Evolutionary conservation across 2,113 vertebrate species (phyloP).

Genomic region (Hemiscyllium ocellatum): DNA sequence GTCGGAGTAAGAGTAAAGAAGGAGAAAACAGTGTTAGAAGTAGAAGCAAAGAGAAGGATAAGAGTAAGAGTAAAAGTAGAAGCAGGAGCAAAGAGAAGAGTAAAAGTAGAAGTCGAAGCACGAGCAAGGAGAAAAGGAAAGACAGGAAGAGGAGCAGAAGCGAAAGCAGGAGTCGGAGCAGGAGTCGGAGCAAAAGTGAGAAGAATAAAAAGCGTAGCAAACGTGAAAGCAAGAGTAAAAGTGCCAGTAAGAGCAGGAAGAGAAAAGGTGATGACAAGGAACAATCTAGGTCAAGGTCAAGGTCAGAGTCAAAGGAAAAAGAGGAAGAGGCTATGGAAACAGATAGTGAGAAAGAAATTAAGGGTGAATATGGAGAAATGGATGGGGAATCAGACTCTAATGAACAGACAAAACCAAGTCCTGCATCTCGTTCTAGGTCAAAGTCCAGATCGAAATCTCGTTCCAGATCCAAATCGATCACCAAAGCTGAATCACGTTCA

Average conservation of each 20-base stretch:
- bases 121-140: conserved; percentile 42
- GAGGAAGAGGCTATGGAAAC: conserved; percentile 53
- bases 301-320: conserved; percentile 45
- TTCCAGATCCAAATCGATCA: conserved; percentile 60
- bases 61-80: conserved; percentile 53
- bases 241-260: conserved; percentile 53
- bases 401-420: conserved; percentile 26
- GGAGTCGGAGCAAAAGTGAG: conserved; percentile 47
- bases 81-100: conserved; percentile 56
- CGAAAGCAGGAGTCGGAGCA: conserved; percentile 52
- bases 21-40: conserved; percentile 65
- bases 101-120: conserved; percentile 57
- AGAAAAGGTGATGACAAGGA: conserved; percentile 63
- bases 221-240: conserved; percentile 62
- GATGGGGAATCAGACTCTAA: conserved; percentile 17
- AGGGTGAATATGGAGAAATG: conserved; percentile 46
- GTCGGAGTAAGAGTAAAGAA: conserved; percentile 55
- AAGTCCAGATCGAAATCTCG: conserved; percentile 60
- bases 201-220: conserved; percentile 65
- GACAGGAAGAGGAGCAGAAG: conserved; percentile 44
- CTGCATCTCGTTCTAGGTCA: conserved; percentile 55
- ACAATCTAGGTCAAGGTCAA: conserved; percentile 57
- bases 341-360: conserved; percentile 46
- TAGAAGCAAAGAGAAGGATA: conserved; percentile 55
- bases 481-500: conserved; percentile 56